phyloP scores from a whole-genome alignment of 2,113 vertebrate species.

The Mormoops blainvillei region DNA sequence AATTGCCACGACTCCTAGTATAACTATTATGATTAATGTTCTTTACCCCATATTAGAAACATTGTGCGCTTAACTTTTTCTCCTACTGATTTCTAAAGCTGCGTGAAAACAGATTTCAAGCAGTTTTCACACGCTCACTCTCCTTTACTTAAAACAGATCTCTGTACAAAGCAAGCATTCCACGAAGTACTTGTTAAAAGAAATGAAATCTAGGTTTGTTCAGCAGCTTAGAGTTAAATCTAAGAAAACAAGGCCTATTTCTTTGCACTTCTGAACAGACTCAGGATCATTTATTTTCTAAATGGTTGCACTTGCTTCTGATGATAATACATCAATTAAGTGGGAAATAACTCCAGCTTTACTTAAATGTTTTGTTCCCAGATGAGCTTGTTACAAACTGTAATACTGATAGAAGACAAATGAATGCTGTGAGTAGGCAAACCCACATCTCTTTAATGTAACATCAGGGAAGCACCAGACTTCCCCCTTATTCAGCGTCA shows the following conservation, averaged over 20 bases:
- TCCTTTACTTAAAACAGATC: neutral
- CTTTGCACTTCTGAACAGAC: neutral
- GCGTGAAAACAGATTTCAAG: neutral
- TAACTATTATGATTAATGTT: neutral
- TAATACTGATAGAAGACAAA: neutral
- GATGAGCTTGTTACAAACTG: conserved; percentile 2
- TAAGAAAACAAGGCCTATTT: neutral
- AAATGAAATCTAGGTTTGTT: neutral
- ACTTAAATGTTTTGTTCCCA: neutral
- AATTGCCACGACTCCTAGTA: neutral
- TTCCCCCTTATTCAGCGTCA: neutral
- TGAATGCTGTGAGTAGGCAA: neutral
- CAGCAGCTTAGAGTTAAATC: neutral
- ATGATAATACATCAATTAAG: neutral
- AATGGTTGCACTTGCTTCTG: neutral
- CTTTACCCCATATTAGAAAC: neutral
- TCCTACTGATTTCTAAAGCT: neutral
- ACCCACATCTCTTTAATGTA: neutral
- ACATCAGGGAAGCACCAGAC: neutral
- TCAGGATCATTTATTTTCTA: neutral
- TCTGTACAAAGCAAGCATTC: neutral
- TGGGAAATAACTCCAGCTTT: conserved; percentile 20
- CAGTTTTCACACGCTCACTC: neutral
- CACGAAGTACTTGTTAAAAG: neutral
- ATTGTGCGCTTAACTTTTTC: neutral